Evolutionary conservation across 2,797 vertebrate genomes (phyloP), one percentile per base, ranked within the genome.

Genomic region (Protosalanx chinensis): DNA sequence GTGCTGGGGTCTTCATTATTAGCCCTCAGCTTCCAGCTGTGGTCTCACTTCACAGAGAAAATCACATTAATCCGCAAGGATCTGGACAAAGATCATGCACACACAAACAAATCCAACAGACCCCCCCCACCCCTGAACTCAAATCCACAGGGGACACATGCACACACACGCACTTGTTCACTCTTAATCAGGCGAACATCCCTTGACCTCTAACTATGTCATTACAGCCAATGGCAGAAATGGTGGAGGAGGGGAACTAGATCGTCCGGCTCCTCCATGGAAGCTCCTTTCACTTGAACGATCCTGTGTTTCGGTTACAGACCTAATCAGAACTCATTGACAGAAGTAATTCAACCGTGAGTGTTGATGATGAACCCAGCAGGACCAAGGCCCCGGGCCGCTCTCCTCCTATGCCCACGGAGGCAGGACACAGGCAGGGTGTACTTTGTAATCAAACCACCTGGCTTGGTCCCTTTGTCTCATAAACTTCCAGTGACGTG

Each of bases 211-310:
- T 46, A 41, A 37, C 18, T 4, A 46, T 64, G 33, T 71, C n/a
- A 60, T 33, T 71, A 33, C 63, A 49, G 68, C 30, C 62, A 70
- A 71, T 53, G 57, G 35, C 37, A 15, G 37, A 27, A 59, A 3
- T 23, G 13, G 35, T 29, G 23, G 60, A 64, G n/a, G 61, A 35
- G 41, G 16, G 27, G 18, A 57, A 56, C 57, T 7, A 27, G 32
- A 53, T 57, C 18, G 29, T 41, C 33, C 16, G 18, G 32, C 32
- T 27, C 27, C 68, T 51, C n/a, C 16, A 57, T 56, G 33, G n/a
- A 53, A 61, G 35, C 57, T 20, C 18, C 4, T 64, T 35, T 64
- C 61, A 57, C 49, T 64, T 5, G 30, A 35, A 10, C 35, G n/a
- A 70, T 37, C 30, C 20, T 56, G 46, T 35, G 6, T 57, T 35